Evolutionary conservation across 2,797 vertebrate species (phyloP).

Genomic region (Phoebastria nigripes): DNA sequence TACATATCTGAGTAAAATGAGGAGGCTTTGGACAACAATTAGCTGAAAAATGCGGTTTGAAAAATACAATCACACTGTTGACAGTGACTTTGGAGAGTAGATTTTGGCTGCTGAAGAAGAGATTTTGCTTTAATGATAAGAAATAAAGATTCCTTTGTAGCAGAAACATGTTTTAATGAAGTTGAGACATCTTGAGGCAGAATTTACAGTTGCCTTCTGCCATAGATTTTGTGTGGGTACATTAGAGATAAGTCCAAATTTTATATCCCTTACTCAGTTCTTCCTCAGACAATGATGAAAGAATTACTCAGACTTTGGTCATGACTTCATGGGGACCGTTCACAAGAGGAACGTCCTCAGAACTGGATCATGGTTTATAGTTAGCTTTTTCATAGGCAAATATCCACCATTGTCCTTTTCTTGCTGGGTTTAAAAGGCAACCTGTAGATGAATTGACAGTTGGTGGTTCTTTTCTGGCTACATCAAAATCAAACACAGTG

Average conservation of each 20-base stretch:
- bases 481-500: background rate
- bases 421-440: background rate
- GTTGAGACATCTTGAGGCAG: background rate
- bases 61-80: slow-evolving; percentile 21
- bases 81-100: slow-evolving; percentile 1
- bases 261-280: slow-evolving; percentile 19
- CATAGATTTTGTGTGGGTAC: background rate
- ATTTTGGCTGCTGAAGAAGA: slow-evolving; percentile 12
- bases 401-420: background rate
- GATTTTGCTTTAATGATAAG: slow-evolving; percentile 7
- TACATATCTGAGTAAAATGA: slow-evolving; percentile 41
- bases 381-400: background rate
- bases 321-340: slow-evolving; percentile 16
- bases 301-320: slow-evolving; percentile 35
- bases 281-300: slow-evolving; percentile 42
- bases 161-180: background rate
- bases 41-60: background rate
- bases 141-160: slow-evolving; percentile 13
- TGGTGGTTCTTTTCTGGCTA: background rate
- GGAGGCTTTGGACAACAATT: slow-evolving; percentile 39
- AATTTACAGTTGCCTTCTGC: background rate
- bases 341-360: background rate
- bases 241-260: background rate
- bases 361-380: background rate
- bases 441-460: background rate